Evolutionary conservation across 2,888 invertebrate genomes (phyloP), one percentile per base, ranked within the genome.

Genomic region (Plagodis pulveraria): DNA sequence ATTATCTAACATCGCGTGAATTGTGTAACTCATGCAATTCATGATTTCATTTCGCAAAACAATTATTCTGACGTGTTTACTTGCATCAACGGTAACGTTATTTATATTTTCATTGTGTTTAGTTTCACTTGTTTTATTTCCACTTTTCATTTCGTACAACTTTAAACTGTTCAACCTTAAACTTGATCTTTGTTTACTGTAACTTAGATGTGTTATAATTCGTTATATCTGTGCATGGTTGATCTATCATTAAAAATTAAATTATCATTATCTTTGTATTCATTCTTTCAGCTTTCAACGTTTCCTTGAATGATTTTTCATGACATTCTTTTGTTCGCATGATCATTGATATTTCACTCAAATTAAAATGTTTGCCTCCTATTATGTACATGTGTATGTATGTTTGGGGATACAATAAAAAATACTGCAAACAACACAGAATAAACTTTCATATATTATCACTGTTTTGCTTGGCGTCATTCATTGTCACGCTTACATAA

Each of bases 221-320:
- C 22, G 22, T 4, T 22, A 22, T 22, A 22, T 22, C 22, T 22
- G 4, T 22, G 22, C 22, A 22, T 22, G 22, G 4, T 22, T 2
- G 22, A 22, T 1, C 22, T 22, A 22, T 2, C 22, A 1, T 22
- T 22, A 22, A 22, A 22, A 22, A 22, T 22, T 22, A 22, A 22
- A 22, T 22, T 1, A 22, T 22, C 22, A 22, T 22, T 40, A 40
- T 40, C 10, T 10, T 8, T 40, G 5, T 5, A 40, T 40, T 40
- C 0, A 6, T 10, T 40, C 5, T 40, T 10, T 73, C 73, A 69
- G 89, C 88, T 88, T 89, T 87, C 71, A 69, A 70, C 84, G 83
- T 88, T 76, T 77, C 81, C 63, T 59, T 69, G 76, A 74, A 76
- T 78, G 72, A 75, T 42, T 8, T n/a, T 35, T n/a, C 34, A 66